phyloP scores from a whole-genome alignment of 2,888 invertebrate genomes.

The Autographa gamma region DNA sequence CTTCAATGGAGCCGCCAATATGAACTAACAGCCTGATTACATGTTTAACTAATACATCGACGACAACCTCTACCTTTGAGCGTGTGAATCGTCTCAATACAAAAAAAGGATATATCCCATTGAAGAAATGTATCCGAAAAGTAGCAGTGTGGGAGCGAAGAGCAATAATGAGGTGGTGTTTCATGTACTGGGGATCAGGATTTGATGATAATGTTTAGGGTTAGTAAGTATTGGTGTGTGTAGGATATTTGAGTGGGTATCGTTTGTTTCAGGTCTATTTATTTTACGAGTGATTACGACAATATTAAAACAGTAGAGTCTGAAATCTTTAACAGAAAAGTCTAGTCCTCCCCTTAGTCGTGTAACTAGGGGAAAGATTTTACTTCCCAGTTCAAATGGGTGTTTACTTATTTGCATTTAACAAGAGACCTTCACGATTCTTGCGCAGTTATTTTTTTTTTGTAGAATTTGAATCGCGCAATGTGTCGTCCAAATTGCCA shows the following conservation, averaged over 20 bases:
- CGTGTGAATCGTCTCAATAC: slow-evolving; percentile 77
- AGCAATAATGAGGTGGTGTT: slow-evolving; percentile 74
- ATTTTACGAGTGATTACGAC: not conserved
- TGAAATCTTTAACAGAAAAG: no score
- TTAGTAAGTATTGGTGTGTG: not conserved
- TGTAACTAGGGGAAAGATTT: no score
- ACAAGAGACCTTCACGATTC: no score
- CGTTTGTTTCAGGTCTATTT: not conserved
- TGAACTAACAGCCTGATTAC: slow-evolving; percentile 72
- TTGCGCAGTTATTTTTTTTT: no score
- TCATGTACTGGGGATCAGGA: slow-evolving; percentile 62
- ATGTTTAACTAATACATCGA: slow-evolving; percentile 57
- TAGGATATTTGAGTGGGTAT: not conserved
- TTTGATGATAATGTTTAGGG: slow-evolving; percentile 5
- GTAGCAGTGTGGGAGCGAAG: slow-evolving; percentile 76
- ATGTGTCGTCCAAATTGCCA: slow-evolving; percentile 56
- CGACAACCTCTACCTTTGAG: slow-evolving; percentile 74
- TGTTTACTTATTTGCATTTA: no score
- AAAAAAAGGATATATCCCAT: slow-evolving; percentile 68
- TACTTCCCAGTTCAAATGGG: no score
- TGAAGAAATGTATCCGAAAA: slow-evolving; percentile 78
- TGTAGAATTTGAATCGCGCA: slow-evolving; percentile 3
- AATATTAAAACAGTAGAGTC: no score
- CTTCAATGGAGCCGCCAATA: slow-evolving; percentile 71
- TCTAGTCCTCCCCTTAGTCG: no score